phyloP scores from a whole-genome alignment of 2,797 vertebrate species.

The Sebastes umbrosus region DNA sequence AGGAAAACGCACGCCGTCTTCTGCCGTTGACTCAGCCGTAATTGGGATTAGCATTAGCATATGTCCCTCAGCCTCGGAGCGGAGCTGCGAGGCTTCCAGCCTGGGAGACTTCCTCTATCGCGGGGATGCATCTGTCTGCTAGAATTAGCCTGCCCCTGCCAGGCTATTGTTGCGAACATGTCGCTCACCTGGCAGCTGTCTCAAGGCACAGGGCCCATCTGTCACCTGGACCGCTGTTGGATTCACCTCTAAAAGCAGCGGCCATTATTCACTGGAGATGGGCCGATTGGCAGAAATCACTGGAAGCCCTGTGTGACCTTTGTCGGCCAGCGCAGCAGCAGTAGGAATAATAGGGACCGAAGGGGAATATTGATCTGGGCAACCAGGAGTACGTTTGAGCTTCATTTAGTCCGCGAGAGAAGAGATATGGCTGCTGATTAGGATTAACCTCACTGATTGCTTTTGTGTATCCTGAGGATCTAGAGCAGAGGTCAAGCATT shows the following conservation, averaged over 20 bases:
- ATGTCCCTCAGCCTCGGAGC: conserved; percentile 48
- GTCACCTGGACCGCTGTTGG: conserved; percentile 64
- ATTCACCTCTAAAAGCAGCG: conserved; percentile 53
- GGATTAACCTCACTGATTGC: conserved; percentile 4
- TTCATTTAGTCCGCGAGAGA: conserved; percentile 4
- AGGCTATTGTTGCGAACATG: conserved; percentile 66
- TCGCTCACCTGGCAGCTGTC: conserved; percentile 71
- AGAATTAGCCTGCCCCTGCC: conserved; percentile 53
- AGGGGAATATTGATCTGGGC: conserved; percentile 45
- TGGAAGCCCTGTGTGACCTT: conserved; percentile 42
- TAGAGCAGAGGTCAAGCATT: conserved; percentile 24
- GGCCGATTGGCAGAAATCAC: conserved; percentile 49
- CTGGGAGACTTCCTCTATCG: conserved; percentile 29
- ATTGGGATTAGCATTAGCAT: conserved; percentile 75
- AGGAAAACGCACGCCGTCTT: conserved; percentile 3
- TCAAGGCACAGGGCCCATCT: conserved; percentile 65
- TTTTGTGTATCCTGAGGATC: neutral
- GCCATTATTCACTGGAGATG: conserved; percentile 52
- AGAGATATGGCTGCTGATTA: conserved; percentile 16
- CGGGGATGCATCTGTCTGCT: conserved; percentile 57
- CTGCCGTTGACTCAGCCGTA: conserved; percentile 67
- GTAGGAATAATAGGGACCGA: conserved; percentile 17
- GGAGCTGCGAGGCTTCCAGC: conserved; percentile 23
- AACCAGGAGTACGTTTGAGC: neutral
- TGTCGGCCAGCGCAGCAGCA: conserved; percentile 1